Base-by-base conservation (phyloP, 2,113 vertebrate species). In the Elaphurus davidianus region DNA sequence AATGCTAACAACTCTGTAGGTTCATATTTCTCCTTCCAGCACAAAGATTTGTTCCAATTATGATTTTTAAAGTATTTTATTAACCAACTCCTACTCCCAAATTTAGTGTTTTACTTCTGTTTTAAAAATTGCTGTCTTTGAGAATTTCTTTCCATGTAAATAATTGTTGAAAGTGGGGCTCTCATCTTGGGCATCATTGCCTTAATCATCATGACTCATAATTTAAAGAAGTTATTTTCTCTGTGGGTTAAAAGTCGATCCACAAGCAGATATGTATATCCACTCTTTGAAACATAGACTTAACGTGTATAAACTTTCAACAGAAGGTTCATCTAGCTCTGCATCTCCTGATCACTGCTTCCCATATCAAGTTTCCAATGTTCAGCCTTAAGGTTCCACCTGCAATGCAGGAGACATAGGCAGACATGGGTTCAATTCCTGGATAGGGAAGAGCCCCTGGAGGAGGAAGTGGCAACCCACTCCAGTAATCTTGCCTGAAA, bases 31-130 rank as follows among this genome's bases (percentile, higher is more conserved):
- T 98, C 97, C 85, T 86, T 95, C 12, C 57, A 97, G 76, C 52
- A 97, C 92, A 92, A 88, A 98, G 91, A 96, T 96, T 98, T 98
- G 87, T 97, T 98, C 98, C 87, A 98, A 98, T 98, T 96, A 97
- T 89, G 78, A 98, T 98, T 96, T 98, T 98, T 98, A 85, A 98
- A 90, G 86, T 96, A 16, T 98, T 98, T 98, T 98, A 98, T 98
- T 98, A 98, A 96, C 95, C 57, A 36, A 91, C 52, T 98, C 94
- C 90, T 47, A 97, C 97, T 96, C 52, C 92, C 0, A 0, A 83
- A 88, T 98, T 98, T 98, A 98, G 97, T 98, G 85, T 95, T 96
- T 97, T 98, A 82, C 87, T 74, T 62, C 97, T 88, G 82, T 98
- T 98, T 97, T 96, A 90, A 93, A 91, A 97, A 97, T 84, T 78